Evolutionary conservation across 64 coral and sea anemone species (phyloP), one percentile per base, ranked within the genome.

Genomic region (Dendronephthya gigantea): DNA sequence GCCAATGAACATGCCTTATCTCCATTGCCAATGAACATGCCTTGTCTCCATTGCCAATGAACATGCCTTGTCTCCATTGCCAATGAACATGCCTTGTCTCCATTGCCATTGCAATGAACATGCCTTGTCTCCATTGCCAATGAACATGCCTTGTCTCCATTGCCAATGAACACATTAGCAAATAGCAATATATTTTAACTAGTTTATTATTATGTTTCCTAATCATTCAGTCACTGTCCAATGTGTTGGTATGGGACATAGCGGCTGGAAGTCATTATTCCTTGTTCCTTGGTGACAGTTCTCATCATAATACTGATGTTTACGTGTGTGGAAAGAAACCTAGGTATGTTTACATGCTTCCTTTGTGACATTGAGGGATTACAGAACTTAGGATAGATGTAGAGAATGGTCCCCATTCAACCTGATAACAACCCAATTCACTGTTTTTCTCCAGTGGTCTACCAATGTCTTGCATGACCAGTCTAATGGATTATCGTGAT

Each of bases 231-330:
- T 98, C 92, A 86, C 85, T 98, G 47, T 93, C 95, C 70, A 90
- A 98, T 85, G 87, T 98, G 45, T 82, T 98, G 84, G 84, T 98
- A 1, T 98, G 95, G 95, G 95, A 98, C 69, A 90, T 98, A 87
- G 90, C 95, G 29, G 92, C 91, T 85, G 95, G 95, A 16, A 98
- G 95, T 48, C 95, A 98, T 68, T 98, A 98, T 31, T 98, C 95
- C 40, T 82, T 98, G n/a, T 98, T 98, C 51, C 91, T 93, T 83
- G 95, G 92, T 62, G 92, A 98, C 31, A 91, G 92, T 81, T 84
- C 87, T 12, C 62, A 89, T 0, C 90, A 88, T 48, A 89, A 86
- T 52, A 68, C 95, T 75, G 95, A 98, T 93, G 92, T 98, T 35
- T 98, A 98, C 83, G 85, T 98, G 17, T 98, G 95, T 90, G 95